phyloP scores from a whole-genome alignment of 2,888 invertebrate species.

The Hydroisotoma schaefferi region DNA sequence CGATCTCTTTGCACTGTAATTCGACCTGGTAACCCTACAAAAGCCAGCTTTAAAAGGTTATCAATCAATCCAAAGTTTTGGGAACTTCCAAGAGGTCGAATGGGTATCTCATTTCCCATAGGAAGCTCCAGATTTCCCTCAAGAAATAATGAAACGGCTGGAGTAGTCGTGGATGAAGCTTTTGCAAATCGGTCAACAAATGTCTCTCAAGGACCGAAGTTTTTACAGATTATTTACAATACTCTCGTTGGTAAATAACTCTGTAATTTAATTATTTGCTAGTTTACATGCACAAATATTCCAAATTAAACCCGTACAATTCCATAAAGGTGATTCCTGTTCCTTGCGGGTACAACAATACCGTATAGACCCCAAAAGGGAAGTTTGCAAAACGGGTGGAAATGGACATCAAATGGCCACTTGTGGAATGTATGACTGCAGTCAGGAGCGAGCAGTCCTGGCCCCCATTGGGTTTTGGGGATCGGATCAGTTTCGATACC shows the following conservation, averaged over 20 bases:
- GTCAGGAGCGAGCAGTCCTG: slow-evolving; percentile 29
- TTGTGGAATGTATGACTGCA: slow-evolving; percentile 42
- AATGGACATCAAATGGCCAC: slow-evolving; percentile 24
- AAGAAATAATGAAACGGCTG: neutral
- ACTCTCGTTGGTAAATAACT: slow-evolving; percentile 19
- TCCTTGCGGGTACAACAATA: slow-evolving; percentile 43
- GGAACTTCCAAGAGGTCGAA: slow-evolving; percentile 27
- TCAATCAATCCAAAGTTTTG: slow-evolving; percentile 30
- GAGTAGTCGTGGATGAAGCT: neutral
- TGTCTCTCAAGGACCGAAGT: slow-evolving; percentile 11
- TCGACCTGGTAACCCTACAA: neutral
- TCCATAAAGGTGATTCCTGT: slow-evolving; percentile 35
- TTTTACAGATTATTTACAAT: slow-evolving; percentile 35
- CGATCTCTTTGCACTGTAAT: neutral
- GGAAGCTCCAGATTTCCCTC: neutral
- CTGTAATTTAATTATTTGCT: neutral
- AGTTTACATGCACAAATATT: neutral
- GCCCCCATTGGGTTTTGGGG: slow-evolving; percentile 35
- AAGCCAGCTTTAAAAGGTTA: slow-evolving; percentile 3
- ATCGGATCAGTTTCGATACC: slow-evolving; percentile 11
- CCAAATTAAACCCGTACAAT: neutral
- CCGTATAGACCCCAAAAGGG: slow-evolving; percentile 33
- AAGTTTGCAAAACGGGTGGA: slow-evolving; percentile 24
- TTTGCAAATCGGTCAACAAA: no score
- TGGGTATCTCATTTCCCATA: slow-evolving; percentile 32